phyloP scores from a whole-genome alignment of 2,888 invertebrate genomes.

The Apodemia mormo region DNA sequence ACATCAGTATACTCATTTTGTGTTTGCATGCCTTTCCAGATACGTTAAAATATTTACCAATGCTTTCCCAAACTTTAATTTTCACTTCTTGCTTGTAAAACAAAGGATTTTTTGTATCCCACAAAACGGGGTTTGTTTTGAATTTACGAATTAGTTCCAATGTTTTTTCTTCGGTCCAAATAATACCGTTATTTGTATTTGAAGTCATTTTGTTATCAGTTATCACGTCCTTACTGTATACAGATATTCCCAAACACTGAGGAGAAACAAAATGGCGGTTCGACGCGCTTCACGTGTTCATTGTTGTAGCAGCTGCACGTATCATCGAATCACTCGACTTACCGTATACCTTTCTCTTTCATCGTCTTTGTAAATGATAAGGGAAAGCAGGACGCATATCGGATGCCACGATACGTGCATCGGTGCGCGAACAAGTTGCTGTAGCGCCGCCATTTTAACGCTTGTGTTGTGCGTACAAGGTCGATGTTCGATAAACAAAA shows the following conservation, averaged over 20 bases:
- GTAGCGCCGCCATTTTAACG: not conserved
- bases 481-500: not conserved
- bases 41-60: conserved; percentile 36
- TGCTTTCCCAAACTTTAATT: not conserved
- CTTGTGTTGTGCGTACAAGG: not conserved
- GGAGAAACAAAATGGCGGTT: conserved; percentile 22
- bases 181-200: conserved; percentile 34
- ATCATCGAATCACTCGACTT: not conserved
- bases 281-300: not conserved
- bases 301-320: not conserved
- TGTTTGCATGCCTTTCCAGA: conserved; percentile 45
- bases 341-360: not conserved
- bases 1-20: conserved; percentile 51
- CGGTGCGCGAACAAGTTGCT: not conserved
- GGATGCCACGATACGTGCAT: not conserved
- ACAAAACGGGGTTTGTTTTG: conserved; percentile 44
- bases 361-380: not conserved
- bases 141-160: conserved; percentile 49
- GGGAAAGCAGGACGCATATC: not conserved
- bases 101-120: conserved; percentile 46
- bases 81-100: conserved; percentile 36
- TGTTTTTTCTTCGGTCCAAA: conserved; percentile 50
- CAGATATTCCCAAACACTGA: not conserved
- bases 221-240: conserved; percentile 16
- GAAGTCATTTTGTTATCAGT: not conserved